These are phyloP conservation scores for Caradrina kadenii DNA, from an alignment of 2,888 invertebrate genomes.

Conservation along the genomic window DNA sequence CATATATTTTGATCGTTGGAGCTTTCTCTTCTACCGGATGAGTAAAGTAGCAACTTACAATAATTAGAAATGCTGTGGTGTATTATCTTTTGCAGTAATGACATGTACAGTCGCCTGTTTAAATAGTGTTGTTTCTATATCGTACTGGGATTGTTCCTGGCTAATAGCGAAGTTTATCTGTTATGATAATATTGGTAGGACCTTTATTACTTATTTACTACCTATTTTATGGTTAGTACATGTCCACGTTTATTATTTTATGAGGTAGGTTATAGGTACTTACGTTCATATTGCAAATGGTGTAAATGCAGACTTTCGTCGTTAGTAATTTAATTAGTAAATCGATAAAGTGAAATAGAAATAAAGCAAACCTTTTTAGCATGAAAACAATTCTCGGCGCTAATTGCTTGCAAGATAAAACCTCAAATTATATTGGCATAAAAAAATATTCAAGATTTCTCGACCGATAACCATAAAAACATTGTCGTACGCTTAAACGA, in stretches of 20 bases:
- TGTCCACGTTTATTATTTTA: not conserved
- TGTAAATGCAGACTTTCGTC: conserved; percentile 6
- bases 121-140: conserved; percentile 19
- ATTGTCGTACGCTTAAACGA: conserved; percentile 16
- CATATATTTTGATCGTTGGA: conserved; percentile 59
- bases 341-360: not conserved
- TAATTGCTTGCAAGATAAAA: conserved; percentile 16
- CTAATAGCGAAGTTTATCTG: conserved; percentile 22
- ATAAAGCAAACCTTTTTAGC: not conserved
- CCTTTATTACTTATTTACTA: conserved; percentile 12
- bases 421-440: not conserved
- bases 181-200: conserved; percentile 24
- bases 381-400: conserved; percentile 5
- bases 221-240: conserved; percentile 8
- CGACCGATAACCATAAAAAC: conserved; percentile 1
- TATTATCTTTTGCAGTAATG: conserved; percentile 28
- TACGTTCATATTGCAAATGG: not conserved
- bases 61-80: conserved; percentile 38
- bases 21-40: conserved; percentile 57
- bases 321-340: not conserved
- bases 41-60: conserved; percentile 32
- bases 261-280: not conserved
- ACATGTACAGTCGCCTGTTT: conserved; percentile 19
- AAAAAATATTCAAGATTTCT: conserved; percentile 11
- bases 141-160: conserved; percentile 11